phyloP scores from a whole-genome alignment of 2,797 vertebrate genomes.

The Apogon hyalosoma region DNA sequence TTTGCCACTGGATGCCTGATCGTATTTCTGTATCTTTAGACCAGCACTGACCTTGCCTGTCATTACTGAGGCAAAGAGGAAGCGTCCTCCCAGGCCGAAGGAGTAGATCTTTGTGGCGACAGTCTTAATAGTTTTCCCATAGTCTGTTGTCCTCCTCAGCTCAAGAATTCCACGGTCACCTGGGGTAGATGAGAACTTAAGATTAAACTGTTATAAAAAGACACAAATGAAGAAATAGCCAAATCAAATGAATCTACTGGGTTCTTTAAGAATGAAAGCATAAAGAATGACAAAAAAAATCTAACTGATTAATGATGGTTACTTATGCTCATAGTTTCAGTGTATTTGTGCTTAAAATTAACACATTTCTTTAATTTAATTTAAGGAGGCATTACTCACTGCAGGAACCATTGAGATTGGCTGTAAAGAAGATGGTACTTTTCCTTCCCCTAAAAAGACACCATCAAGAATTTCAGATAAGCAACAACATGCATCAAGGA shows the following conservation, averaged over 20 bases:
- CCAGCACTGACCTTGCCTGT: slow-evolving; percentile 85
- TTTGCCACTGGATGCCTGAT: neutral
- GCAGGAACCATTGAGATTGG: slow-evolving; percentile 90
- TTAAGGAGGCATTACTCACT: slow-evolving; percentile 85
- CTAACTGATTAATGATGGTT: no score
- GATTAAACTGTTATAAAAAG: neutral
- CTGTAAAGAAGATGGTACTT: slow-evolving; percentile 89
- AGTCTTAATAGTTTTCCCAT: slow-evolving; percentile 87
- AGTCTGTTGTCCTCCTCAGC: slow-evolving; percentile 88
- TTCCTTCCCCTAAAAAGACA: slow-evolving; percentile 85
- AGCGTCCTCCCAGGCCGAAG: slow-evolving; percentile 92
- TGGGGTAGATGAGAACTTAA: slow-evolving; percentile 46
- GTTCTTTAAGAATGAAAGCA: neutral
- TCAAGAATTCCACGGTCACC: slow-evolving; percentile 89
- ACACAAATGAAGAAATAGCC: neutral
- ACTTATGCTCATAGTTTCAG: neutral
- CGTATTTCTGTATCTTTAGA: slow-evolving; percentile 10
- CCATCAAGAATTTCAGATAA: slow-evolving; percentile 12
- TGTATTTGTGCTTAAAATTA: neutral
- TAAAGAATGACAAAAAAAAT: neutral
- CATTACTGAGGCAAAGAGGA: slow-evolving; percentile 96
- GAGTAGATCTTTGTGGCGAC: slow-evolving; percentile 91
- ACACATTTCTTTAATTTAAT: slow-evolving; percentile 11
- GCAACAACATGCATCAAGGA: slow-evolving; percentile 1
- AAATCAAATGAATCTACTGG: neutral